Evolutionary conservation across 2,113 vertebrate species (phyloP), one percentile per base, ranked within the genome.

Genomic region (Lagopus leucura): DNA sequence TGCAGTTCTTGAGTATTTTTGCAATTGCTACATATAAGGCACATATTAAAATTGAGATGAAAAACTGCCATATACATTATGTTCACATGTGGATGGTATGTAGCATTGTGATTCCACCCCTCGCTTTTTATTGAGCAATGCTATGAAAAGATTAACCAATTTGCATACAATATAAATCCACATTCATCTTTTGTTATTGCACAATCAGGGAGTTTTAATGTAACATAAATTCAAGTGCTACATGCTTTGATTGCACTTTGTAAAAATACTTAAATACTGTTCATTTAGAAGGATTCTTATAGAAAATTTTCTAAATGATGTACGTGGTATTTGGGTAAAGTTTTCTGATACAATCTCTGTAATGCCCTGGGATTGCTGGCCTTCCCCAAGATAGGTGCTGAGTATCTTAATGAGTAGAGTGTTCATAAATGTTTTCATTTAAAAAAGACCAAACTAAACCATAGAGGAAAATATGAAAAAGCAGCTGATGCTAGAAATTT

Each of bases 101-200:
- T 3, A 93, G 69, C n/a, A 30, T 3, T 27, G 27, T 28, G 42
- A 76, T 78, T 75, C 76, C 75, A 70, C 40, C 25, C 48, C 2
- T 6, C 17, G 28, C 30, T 94, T 88, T 86, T 81, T 88, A 89
- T 42, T 58, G 76, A 92, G 63, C 58, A 82, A 50, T 76, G 66
- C 54, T 70, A 78, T 32, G 73, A 93, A 93, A 91, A 83, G 48
- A 91, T 93, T 93, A 92, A 95, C 94, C 87, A 90, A 94, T 95
- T 93, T 96, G 82, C 80, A 90, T 93, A 88, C 90, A 94, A 95
- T 95, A 94, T 65, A 96, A 94, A 94, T 79, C 91, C 66, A 84
- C 80, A 90, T 93, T 94, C 88, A 65, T 95, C 82, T 95, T 95
- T 90, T 93, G 79, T 83, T 95, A 93, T 76, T 84, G 82, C 93